phyloP scores from a whole-genome alignment of 2,797 vertebrate genomes.

The Paedocypris micromegethes region DNA sequence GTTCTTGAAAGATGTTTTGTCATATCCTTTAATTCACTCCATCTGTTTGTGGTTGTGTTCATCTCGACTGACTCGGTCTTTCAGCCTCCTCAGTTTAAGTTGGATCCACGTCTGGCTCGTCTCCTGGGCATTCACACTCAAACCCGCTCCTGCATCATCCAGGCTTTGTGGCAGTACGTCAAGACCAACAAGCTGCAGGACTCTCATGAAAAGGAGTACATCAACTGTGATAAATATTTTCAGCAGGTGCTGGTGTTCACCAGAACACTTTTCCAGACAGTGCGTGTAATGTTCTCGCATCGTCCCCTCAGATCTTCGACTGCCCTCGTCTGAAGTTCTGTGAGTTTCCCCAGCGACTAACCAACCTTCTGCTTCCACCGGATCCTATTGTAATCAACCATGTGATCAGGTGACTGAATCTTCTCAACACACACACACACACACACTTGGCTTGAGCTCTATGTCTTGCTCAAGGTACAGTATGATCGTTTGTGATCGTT shows the following conservation, averaged over 20 bases:
- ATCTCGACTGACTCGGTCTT: constrained; percentile 8
- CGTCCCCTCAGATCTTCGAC: constrained; percentile 84
- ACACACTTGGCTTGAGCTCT: too few species aligned
- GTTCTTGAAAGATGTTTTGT: too few species aligned
- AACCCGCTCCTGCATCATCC: constrained; percentile 95
- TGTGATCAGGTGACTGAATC: constrained; percentile 81
- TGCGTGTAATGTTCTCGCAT: background rate
- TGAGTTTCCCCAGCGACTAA: constrained; percentile 96
- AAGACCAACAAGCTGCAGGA: constrained; percentile 97
- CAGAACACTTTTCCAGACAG: background rate
- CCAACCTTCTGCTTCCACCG: constrained; percentile 89
- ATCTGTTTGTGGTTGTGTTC: background rate
- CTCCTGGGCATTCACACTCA: constrained; percentile 95
- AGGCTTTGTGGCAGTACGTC: constrained; percentile 98
- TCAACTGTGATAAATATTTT: constrained; percentile 98
- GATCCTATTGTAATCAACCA: constrained; percentile 99
- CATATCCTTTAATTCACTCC: too few species aligned
- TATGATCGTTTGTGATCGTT: background rate
- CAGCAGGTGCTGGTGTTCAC: constrained; percentile 79
- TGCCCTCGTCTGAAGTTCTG: constrained; percentile 96
- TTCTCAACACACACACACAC: too few species aligned
- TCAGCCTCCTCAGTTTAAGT: constrained; percentile 95
- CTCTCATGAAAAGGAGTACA: constrained; percentile 96
- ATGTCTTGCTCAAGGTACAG: background rate
- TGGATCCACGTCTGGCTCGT: constrained; percentile 91